Percentiles rank a stretch among this genome's conserved stretches.
These are phyloP conservation scores for Phrynocephalus vlangalii DNA, from an alignment of 2,797 vertebrate species.

Conservation along the genomic window DNA sequence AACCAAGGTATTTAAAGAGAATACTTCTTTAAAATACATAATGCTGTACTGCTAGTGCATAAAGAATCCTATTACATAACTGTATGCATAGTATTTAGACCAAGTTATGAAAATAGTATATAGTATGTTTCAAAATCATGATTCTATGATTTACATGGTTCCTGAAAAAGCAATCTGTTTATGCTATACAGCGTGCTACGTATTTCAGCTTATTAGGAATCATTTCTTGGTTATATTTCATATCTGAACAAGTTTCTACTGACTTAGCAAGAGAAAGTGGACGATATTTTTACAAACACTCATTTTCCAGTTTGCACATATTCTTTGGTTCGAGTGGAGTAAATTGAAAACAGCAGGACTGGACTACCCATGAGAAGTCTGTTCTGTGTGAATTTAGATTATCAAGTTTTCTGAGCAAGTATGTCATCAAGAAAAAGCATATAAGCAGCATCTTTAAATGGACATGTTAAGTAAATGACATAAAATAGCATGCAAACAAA, in stretches of 20 bases:
- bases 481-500: too few species aligned
- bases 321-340: slow-evolving; percentile 18
- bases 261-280: slow-evolving; percentile 3
- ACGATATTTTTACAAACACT: slow-evolving; percentile 13
- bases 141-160: not conserved
- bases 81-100: slow-evolving; percentile 5
- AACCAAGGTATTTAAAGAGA: slow-evolving; percentile 35
- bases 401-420: slow-evolving; percentile 4
- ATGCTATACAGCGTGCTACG: not conserved
- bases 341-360: slow-evolving; percentile 29
- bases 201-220: slow-evolving; percentile 33
- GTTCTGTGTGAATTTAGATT: slow-evolving; percentile 12
- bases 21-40: slow-evolving; percentile 4
- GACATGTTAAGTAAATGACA: too few species aligned
- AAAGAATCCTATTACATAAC: slow-evolving; percentile 22
- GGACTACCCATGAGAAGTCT: not conserved
- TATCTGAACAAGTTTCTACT: slow-evolving; percentile 16
- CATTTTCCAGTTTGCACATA: slow-evolving; percentile 20
- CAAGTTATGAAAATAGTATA: slow-evolving; percentile 44
- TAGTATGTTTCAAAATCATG: slow-evolving; percentile 31
- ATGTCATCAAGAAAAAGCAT: not conserved
- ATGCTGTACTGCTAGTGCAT: not conserved
- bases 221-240: slow-evolving; percentile 35
- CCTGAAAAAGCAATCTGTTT: slow-evolving; percentile 19
- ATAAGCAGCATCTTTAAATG: too few species aligned